Conservation (phyloP, 2,888 invertebrate species). For the Yponomeuta cagnagella region DNA sequence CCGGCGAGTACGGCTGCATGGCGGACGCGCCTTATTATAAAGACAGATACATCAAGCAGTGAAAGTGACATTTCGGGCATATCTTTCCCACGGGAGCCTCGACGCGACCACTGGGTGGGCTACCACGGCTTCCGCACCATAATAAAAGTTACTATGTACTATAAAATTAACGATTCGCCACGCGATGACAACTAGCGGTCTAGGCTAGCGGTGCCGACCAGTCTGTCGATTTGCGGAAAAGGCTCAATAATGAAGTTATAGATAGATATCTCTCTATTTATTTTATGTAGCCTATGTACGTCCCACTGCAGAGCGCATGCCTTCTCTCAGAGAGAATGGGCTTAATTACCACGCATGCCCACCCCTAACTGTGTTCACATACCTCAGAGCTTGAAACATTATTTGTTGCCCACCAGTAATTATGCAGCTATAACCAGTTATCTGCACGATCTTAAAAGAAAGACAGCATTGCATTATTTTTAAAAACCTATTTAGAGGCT, state of each 20-base stretch:
- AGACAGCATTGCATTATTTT: too few species aligned
- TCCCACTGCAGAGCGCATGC: too few species aligned
- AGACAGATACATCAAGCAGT: conserved; percentile 33
- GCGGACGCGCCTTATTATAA: conserved; percentile 6
- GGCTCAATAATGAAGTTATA: background rate
- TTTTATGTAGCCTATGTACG: too few species aligned
- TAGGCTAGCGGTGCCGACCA: conserved; percentile 16
- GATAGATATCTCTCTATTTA: background rate
- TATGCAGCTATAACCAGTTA: too few species aligned
- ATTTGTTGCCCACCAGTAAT: too few species aligned
- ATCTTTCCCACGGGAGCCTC: conserved; percentile 60
- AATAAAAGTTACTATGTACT: background rate
- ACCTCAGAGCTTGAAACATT: too few species aligned
- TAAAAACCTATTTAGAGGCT: too few species aligned
- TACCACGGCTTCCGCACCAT: conserved; percentile 44
- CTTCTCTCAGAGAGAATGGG: too few species aligned
- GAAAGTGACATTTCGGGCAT: conserved; percentile 68
- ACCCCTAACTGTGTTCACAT: too few species aligned
- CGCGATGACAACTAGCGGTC: conserved; percentile 35
- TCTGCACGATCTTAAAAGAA: too few species aligned
- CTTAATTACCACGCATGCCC: too few species aligned
- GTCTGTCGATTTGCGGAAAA: conserved; percentile 5
- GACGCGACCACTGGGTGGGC: conserved; percentile 49
- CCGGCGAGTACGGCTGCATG: conserved; percentile 3
- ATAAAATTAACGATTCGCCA: conserved; percentile 40